Conservation (phyloP, 1,140 invertebrate genomes). For the Drosophila arizonae region DNA sequence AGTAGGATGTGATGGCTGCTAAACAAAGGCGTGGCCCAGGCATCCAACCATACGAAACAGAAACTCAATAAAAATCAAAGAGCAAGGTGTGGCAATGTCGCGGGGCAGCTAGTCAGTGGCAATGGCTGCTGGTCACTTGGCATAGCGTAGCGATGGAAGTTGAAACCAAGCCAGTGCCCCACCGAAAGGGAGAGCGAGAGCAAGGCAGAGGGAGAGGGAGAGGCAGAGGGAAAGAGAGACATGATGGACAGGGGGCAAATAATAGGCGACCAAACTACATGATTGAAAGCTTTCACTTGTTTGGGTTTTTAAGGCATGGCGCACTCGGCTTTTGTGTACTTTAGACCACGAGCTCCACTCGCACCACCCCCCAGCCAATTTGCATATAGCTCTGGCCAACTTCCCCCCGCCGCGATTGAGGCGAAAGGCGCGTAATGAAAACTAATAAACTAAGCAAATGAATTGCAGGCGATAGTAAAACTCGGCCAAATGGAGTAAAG, state of each 20-base stretch:
- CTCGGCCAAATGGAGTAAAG: neutral
- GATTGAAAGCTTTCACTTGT: constrained; percentile 77
- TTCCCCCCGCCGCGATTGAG: neutral
- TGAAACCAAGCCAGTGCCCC: constrained; percentile 42
- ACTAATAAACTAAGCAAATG: constrained; percentile 38
- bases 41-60: constrained; percentile 45
- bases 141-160: constrained; percentile 66
- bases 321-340: constrained; percentile 25
- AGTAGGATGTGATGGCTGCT: constrained; percentile 11
- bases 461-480: constrained; percentile 6
- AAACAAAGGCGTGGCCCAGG: constrained; percentile 38
- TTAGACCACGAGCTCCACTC: neutral
- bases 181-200: no score
- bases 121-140: constrained; percentile 63
- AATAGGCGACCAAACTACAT: constrained; percentile 55
- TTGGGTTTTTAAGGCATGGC: constrained; percentile 69
- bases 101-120: neutral
- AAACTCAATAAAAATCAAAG: constrained; percentile 78
- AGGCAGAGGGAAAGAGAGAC: neutral
- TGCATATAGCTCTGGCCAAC: constrained; percentile 52
- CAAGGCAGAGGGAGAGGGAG: no score
- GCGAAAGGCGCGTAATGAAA: constrained; percentile 31
- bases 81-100: constrained; percentile 65
- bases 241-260: neutral
- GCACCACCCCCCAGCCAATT: constrained; percentile 35